phyloP scores from a whole-genome alignment of 2,113 vertebrate genomes.

The Eira barbara region DNA sequence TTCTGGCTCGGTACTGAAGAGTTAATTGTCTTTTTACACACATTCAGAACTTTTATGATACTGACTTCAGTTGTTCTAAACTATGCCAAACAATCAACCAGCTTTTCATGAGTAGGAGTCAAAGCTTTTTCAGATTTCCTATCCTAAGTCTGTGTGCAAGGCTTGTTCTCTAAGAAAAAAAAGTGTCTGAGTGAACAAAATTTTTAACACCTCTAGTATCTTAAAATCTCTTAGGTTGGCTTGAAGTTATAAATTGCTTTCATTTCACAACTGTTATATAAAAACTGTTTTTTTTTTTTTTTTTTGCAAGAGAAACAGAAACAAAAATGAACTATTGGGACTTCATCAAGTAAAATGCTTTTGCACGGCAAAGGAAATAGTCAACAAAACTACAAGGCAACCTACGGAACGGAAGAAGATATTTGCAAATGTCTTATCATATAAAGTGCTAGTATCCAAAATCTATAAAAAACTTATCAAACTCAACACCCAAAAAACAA shows the following conservation, averaged over 20 bases:
- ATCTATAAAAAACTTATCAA: background rate
- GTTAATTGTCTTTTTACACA: background rate
- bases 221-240: background rate
- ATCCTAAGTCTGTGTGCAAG: background rate
- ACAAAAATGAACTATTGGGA: background rate
- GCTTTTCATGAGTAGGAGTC: background rate
- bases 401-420: background rate
- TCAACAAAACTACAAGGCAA: background rate
- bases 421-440: background rate
- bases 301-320: background rate
- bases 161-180: background rate
- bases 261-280: background rate
- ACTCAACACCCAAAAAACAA: no score
- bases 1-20: background rate
- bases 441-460: background rate
- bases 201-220: background rate
- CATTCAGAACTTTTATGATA: background rate
- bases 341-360: background rate
- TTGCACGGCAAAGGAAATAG: background rate
- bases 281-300: background rate
- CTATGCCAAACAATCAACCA: background rate
- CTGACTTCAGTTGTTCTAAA: background rate
- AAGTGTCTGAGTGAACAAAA: background rate
- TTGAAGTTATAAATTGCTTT: background rate
- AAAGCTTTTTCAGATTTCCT: background rate